These are phyloP conservation scores for Calidris pugnax DNA, from an alignment of 2,113 vertebrate species.

Conservation along the genomic window DNA sequence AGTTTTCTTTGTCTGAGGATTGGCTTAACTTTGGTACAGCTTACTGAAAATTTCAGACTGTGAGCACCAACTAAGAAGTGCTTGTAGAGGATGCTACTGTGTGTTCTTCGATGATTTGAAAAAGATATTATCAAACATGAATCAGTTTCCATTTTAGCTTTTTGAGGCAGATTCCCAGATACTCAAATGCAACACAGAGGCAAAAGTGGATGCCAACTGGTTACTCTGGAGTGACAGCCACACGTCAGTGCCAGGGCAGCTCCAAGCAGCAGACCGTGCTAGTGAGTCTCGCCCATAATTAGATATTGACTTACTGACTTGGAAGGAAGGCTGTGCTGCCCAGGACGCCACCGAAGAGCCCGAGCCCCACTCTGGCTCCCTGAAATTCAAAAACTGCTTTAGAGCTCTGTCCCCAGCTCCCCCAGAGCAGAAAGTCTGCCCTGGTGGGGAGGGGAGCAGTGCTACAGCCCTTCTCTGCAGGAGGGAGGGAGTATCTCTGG, in stretches of 20 bases:
- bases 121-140: background rate
- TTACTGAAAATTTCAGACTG: background rate
- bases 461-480: background rate
- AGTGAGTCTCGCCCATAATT: rapidly evolving
- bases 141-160: background rate
- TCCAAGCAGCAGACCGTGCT: background rate
- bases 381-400: background rate
- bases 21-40: background rate
- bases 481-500: too few relatives aligned
- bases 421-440: background rate
- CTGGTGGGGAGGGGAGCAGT: background rate
- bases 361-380: background rate
- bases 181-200: background rate
- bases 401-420: background rate
- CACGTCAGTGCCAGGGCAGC: background rate
- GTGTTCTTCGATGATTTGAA: background rate
- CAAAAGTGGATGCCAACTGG: background rate
- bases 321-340: background rate
- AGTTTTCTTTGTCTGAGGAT: background rate
- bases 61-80: background rate
- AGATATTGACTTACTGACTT: background rate
- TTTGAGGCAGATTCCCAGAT: background rate
- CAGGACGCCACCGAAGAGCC: rapidly evolving
- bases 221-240: rapidly evolving
- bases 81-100: background rate